These are phyloP conservation scores for Nycticebus coucang DNA, from an alignment of 2,113 vertebrate species.

Conservation along the genomic window DNA sequence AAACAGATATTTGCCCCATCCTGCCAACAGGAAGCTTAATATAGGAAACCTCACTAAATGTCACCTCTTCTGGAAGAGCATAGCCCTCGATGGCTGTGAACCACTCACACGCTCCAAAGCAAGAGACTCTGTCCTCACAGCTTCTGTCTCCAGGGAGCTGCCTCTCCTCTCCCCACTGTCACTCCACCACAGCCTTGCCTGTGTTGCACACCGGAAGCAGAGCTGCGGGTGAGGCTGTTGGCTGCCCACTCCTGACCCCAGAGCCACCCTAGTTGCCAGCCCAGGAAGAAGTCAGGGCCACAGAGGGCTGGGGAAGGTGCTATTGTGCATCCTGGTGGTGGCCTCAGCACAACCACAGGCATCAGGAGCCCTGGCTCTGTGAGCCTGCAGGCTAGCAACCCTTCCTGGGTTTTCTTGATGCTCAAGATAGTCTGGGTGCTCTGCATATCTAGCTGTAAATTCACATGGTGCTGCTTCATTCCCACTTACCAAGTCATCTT, in stretches of 20 bases:
- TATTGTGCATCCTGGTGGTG: too few relatives aligned
- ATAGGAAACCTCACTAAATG: not conserved
- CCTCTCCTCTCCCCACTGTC: rapidly evolving
- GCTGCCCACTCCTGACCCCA: not conserved
- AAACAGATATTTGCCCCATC: not conserved
- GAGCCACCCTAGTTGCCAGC: too few relatives aligned
- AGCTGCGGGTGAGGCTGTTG: not conserved
- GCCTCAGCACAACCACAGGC: not conserved
- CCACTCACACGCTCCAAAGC: not conserved
- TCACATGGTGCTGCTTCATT: constrained; percentile 87
- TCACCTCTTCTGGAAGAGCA: not conserved
- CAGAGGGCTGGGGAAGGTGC: not conserved
- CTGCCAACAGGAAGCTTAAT: not conserved
- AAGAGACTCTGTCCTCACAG: not conserved
- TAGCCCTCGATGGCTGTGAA: not conserved
- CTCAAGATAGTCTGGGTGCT: constrained; percentile 77
- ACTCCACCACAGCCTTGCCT: not conserved
- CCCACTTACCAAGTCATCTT: constrained; percentile 86
- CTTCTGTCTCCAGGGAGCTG: too few relatives aligned
- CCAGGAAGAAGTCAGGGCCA: not conserved
- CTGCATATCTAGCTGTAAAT: constrained; percentile 87
- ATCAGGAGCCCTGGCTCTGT: rapidly evolving
- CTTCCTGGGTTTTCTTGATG: constrained; percentile 84
- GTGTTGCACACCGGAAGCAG: too few relatives aligned
- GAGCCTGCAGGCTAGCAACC: constrained; percentile 87